These are phyloP conservation scores for Apaloderma vittatum DNA, from an alignment of 2,113 vertebrate genomes.

Conservation along the genomic window DNA sequence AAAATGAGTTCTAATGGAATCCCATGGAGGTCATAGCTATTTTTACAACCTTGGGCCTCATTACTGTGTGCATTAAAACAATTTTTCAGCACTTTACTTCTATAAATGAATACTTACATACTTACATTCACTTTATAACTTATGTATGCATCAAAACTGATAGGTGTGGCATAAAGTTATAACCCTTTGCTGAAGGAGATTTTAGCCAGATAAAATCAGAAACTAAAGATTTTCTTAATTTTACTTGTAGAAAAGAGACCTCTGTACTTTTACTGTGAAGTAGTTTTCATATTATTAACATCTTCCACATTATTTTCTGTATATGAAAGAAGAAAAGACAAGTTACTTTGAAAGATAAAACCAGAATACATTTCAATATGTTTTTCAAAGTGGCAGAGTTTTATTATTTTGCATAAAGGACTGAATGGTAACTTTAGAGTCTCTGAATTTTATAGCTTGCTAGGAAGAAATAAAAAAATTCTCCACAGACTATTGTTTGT, in stretches of 20 bases:
- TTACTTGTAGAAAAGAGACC: neutral
- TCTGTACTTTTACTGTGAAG: neutral
- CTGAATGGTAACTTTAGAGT: neutral
- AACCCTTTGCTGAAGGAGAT: neutral
- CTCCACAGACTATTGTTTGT: neutral
- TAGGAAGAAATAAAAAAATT: neutral
- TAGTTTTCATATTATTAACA: neutral
- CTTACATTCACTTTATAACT: neutral
- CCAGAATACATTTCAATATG: neutral
- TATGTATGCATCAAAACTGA: neutral
- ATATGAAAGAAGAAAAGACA: neutral
- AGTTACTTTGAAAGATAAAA: neutral
- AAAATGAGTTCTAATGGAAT: neutral
- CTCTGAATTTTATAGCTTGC: neutral
- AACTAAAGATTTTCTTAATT: neutral
- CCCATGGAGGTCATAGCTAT: neutral
- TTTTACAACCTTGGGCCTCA: neutral
- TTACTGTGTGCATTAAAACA: neutral
- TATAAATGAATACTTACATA: neutral
- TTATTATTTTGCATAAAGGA: neutral
- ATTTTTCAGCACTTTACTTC: neutral
- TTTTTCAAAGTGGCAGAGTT: neutral
- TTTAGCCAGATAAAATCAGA: neutral
- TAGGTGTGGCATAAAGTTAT: neutral
- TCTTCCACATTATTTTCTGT: neutral